Base-by-base conservation (phyloP, 2,797 vertebrate species). In the Nyctibius grandis region DNA sequence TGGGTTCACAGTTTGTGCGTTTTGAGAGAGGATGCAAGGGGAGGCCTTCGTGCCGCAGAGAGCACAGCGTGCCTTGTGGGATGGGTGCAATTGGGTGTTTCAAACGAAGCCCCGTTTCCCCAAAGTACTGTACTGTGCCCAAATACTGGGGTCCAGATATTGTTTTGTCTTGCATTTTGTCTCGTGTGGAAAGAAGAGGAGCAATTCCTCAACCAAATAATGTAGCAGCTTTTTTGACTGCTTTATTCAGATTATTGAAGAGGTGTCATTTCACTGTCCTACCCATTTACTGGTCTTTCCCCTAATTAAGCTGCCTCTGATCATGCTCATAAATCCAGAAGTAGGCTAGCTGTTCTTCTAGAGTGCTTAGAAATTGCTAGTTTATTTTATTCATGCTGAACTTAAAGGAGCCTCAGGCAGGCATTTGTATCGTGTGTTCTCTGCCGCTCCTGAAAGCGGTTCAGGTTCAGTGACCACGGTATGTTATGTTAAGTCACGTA, bases 61-160 rank as follows among this genome's bases (percentile, higher is more conserved):
- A 63, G 33, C 21, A 21, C 2, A 1, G 14, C 67, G 76, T 78
- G 33, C 36, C 14, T 6, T 19, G 31, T 59, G 21, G 16, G 16
- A 23, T 21, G 12, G 28, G 23, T 1, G 1, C 31, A 11, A 4
- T 2, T 1, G 1, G 16, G n/a, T 5, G 3, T n/a, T 77, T 77
- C 25, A 44, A 12, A 34, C 1, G 3, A 56, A 88, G 12, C 38
- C 31, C 7, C 2, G 0, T 44, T 79, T 79, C 51, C 60, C 22
- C 25, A 5, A 11, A 26, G 73, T 31, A 6, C 38, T 34, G 19
- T 28, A 6, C 42, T 65, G 25, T 9, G 36, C 34, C 29, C 61
- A 4, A 48, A n/a, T 45, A 18, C 6, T 2, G 29, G 17, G 17
- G 4, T 42, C 15, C 11, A 25, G 25, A 20, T 79, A 19, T 2